A percentile compares a stretch with the other conserved stretches of the same genome.
Conservation (phyloP, 2,113 vertebrate species). For the Cinclus mexicanus region DNA sequence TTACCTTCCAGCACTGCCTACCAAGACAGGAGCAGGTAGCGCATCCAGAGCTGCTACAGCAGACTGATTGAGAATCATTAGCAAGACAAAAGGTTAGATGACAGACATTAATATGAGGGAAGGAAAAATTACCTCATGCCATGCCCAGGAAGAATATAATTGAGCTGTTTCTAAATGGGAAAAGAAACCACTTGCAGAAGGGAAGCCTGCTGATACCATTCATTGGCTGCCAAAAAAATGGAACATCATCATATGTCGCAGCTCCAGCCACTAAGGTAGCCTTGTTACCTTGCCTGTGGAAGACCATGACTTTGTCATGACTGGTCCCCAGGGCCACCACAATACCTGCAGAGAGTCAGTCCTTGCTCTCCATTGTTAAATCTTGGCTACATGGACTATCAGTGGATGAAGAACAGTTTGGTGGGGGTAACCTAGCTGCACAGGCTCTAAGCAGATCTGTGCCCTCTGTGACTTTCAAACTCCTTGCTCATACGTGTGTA, state of each 20-base stretch:
- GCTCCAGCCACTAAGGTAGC: fast-evolving
- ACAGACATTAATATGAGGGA: constrained; percentile 17
- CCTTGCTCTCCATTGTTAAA: not conserved
- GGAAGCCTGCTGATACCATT: not conserved
- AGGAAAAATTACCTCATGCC: not conserved
- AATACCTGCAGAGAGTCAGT: not conserved
- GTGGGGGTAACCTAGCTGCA: not conserved
- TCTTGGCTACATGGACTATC: not conserved
- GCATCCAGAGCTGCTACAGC: not conserved
- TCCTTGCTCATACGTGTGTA: not conserved
- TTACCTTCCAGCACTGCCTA: not conserved
- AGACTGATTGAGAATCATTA: constrained; percentile 31
- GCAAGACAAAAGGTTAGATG: not conserved
- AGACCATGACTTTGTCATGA: not conserved
- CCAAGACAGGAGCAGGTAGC: not conserved
- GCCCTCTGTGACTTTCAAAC: not conserved
- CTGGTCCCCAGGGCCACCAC: not conserved
- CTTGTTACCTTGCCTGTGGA: not conserved
- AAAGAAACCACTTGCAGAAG: not conserved
- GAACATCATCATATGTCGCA: not conserved
- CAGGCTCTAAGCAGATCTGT: not conserved
- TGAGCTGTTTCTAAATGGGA: not conserved
- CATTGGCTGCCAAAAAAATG: not conserved
- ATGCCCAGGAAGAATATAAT: not conserved
- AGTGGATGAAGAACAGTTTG: not conserved